These are phyloP conservation scores for Penaeus vannamei DNA, from an alignment of 1,140 invertebrate genomes.

Conservation along the genomic window DNA sequence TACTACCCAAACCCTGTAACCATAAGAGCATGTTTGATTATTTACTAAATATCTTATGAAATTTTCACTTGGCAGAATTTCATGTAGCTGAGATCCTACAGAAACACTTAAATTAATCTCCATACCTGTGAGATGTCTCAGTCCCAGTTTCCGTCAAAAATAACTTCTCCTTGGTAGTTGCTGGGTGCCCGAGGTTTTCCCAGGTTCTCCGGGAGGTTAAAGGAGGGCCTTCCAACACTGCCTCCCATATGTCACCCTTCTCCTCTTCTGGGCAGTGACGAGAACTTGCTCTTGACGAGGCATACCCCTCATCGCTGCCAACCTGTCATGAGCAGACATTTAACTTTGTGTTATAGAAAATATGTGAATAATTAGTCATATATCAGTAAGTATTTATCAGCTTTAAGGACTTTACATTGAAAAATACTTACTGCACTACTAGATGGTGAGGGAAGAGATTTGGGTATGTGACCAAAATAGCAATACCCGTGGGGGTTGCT, in stretches of 20 bases:
- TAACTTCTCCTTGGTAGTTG: slow-evolving; percentile 42
- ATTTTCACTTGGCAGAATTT: background rate
- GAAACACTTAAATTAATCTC: background rate
- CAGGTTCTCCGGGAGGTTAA: slow-evolving; percentile 44
- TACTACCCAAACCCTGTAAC: slow-evolving; percentile 41
- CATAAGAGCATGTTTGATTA: background rate
- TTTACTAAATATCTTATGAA: background rate
- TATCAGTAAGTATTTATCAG: background rate
- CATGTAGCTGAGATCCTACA: background rate
- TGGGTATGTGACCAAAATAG: slow-evolving; percentile 4
- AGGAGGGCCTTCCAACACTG: slow-evolving; percentile 44
- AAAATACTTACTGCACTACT: background rate
- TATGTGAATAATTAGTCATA: background rate
- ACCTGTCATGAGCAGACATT: slow-evolving; percentile 12
- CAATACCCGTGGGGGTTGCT: slow-evolving; percentile 39
- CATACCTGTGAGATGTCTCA: slow-evolving; percentile 49
- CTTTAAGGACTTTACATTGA: background rate
- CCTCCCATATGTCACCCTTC: slow-evolving; percentile 39
- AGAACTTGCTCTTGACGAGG: slow-evolving; percentile 27
- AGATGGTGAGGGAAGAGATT: background rate
- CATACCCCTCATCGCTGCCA: slow-evolving; percentile 55
- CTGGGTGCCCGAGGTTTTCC: slow-evolving; percentile 40
- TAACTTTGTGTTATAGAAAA: background rate
- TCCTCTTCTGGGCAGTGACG: slow-evolving; percentile 40
- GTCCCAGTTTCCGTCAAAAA: slow-evolving; percentile 44